Percentiles rank a stretch among this genome's conserved stretches.
Evolutionary conservation across 2,113 vertebrate species (phyloP).

Genomic region (Shinisaurus crocodilurus): DNA sequence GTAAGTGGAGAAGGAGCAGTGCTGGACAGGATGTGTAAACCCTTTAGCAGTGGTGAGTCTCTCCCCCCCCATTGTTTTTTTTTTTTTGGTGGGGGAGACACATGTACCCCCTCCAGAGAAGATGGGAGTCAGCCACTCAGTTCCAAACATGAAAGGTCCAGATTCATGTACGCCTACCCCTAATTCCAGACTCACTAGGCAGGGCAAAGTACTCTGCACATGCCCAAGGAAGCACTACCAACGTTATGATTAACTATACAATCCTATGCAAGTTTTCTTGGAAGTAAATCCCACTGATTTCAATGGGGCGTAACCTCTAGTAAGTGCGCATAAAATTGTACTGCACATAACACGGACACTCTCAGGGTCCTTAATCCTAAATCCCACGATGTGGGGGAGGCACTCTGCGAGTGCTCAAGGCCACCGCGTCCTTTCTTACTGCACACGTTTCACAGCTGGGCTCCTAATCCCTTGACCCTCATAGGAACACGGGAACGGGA

Average conservation of each 20-base stretch:
- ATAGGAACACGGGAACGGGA: too few species aligned
- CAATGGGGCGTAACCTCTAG: not conserved
- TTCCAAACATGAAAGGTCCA: too few species aligned
- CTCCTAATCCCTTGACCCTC: not conserved
- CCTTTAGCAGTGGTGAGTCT: not conserved
- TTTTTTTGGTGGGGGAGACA: not conserved
- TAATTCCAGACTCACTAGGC: not conserved
- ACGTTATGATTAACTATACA: not conserved
- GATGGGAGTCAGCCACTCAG: not conserved
- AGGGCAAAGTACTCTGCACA: not conserved
- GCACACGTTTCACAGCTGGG: not conserved
- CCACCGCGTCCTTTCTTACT: not conserved
- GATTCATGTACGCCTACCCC: too few species aligned
- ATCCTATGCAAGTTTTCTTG: too few species aligned
- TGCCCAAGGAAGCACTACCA: not conserved
- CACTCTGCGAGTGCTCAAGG: not conserved
- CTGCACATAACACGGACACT: not conserved
- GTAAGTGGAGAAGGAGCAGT: not conserved
- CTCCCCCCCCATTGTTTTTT: not conserved
- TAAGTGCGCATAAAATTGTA: not conserved
- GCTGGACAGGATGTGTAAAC: not conserved
- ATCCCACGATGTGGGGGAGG: not conserved
- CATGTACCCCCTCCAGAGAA: too few species aligned
- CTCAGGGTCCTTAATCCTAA: not conserved
- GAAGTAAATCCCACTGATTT: not conserved